Evolutionary conservation across 2,797 vertebrate genomes (phyloP), one percentile per base, ranked within the genome.

Genomic region (Schizothorax lantsangensis): DNA sequence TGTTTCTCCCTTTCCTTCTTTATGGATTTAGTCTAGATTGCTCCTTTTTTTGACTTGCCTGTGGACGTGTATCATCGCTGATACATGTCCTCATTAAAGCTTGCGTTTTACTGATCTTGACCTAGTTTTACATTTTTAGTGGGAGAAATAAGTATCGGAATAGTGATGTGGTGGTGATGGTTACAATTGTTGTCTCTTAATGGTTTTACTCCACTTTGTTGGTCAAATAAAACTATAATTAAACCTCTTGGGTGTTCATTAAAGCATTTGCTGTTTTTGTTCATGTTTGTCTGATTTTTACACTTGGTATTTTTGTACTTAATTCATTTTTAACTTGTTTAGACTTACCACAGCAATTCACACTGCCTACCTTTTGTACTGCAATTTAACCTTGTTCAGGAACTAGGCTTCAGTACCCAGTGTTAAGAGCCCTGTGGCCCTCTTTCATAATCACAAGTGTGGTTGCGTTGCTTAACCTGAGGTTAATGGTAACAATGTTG

Each of bases 41-140:
- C 83, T 86, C 71, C 89, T 91, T 90, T 89, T 62, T 91, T 93
- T 92, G 86, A 90, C 90, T 90, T 93, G 92, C 89, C 79, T 92
- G 91, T 91, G 89, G 87, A 43, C 71, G 88, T 89, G 87, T 89
- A 84, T 92, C 86, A 86, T 90, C 90, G 86, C 85, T 72, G 84
- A 88, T 89, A 38, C 88, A 43, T 64, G 59, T 80, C 80, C 83
- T 81, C 81, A 87, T 81, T 89, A 57, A 89, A 45, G 91, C 93
- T 94, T 94, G 93, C 90, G 88, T 95, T 96, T 96, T 96, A 96
- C 93, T 92, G 92, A 93, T 88, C 90, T 92, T 90, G 89, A 93
- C 87, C 86, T 95, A 93, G 91, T 96, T 96, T 96, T 96, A 96
- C 93, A 89, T 93, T 96, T 95, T 96, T 95, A 95, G 92, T 94